phyloP scores from a whole-genome alignment of 2,113 vertebrate species.

The Xenopus tropicalis region DNA sequence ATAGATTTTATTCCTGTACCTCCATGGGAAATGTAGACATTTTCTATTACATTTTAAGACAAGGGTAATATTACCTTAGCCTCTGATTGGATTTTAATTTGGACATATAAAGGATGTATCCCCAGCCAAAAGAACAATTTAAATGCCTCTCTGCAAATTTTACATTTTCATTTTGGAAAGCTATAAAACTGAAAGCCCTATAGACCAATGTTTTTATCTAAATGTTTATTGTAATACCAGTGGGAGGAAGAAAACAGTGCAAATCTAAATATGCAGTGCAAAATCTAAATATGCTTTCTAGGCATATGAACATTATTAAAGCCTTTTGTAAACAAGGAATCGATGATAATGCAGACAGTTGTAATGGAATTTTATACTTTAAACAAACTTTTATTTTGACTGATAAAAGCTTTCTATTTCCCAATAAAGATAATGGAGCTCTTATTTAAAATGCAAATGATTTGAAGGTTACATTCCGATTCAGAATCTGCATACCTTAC shows the following conservation, averaged over 20 bases:
- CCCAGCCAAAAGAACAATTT: conserved; percentile 17
- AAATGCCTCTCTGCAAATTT: conserved; percentile 3
- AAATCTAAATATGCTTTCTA: neutral
- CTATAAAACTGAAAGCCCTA: conserved; percentile 1
- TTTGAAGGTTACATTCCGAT: neutral
- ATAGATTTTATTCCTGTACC: conserved; percentile 14
- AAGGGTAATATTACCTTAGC: conserved; percentile 5
- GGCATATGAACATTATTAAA: neutral
- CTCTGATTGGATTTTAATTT: conserved; percentile 29
- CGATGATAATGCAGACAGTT: neutral
- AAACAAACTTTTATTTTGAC: neutral
- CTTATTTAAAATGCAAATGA: neutral
- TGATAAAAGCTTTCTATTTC: neutral
- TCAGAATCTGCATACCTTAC: neutral
- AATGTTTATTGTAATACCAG: neutral
- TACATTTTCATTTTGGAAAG: conserved; percentile 19
- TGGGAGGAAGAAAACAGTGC: neutral
- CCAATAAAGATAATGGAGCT: neutral
- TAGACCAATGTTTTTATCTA: neutral
- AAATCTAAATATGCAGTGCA: no score
- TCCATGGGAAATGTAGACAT: neutral
- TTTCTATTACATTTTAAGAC: conserved; percentile 30
- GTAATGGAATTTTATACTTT: conserved; percentile 3
- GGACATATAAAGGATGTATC: conserved; percentile 15
- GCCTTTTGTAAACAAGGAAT: neutral